phyloP scores from a whole-genome alignment of 1,140 invertebrate species.

The Ditylenchus dipsaci region DNA sequence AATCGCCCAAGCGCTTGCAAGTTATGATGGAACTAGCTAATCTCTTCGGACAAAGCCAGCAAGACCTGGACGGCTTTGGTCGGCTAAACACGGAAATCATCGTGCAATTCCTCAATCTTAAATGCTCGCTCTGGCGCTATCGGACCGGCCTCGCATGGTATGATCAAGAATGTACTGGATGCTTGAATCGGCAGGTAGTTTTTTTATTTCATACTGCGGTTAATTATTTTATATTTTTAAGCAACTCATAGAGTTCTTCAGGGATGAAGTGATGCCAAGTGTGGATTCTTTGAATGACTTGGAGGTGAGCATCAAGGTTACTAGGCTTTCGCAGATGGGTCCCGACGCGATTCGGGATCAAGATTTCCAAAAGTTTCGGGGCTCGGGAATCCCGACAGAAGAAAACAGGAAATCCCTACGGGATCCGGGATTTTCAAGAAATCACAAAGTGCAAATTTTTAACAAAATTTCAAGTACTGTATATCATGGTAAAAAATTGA shows the following conservation, averaged over 20 bases:
- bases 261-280: constrained; percentile 8
- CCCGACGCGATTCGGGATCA: too few relatives aligned
- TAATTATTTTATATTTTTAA: constrained; percentile 3
- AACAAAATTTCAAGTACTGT: too few relatives aligned
- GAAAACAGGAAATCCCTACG: too few relatives aligned
- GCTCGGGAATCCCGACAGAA: too few relatives aligned
- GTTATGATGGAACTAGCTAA: background rate
- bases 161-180: constrained; percentile 7
- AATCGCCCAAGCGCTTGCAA: background rate
- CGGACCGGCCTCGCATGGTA: constrained; percentile 15
- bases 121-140: constrained; percentile 6
- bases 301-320: constrained; percentile 12
- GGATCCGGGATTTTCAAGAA: too few relatives aligned
- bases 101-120: constrained; percentile 10
- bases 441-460: too few relatives aligned
- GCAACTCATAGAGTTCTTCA: constrained; percentile 19
- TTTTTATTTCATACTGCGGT: background rate
- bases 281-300: constrained; percentile 17
- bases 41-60: background rate
- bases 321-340: background rate
- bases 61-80: background rate
- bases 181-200: constrained; percentile 12
- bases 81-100: constrained; percentile 3
- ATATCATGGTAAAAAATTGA: too few relatives aligned
- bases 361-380: too few relatives aligned